Percentiles rank a stretch among this genome's conserved stretches.
Conservation (phyloP, 2,888 invertebrate genomes). For the Eulithis prunata region DNA sequence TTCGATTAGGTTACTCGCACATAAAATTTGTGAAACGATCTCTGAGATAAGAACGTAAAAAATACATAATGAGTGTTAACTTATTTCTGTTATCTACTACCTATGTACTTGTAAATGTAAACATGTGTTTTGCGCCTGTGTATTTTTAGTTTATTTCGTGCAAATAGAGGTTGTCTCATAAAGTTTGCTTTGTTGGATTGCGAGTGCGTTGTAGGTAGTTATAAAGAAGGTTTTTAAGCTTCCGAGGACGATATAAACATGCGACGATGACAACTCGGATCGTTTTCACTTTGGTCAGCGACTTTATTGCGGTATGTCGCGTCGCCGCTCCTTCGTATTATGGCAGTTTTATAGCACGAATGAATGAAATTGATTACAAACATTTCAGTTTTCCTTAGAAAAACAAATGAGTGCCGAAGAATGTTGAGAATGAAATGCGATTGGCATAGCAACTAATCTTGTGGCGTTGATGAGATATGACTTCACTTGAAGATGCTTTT, state of each 20-base stretch:
- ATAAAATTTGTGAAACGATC: slow-evolving; percentile 75
- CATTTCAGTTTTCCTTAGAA: slow-evolving; percentile 33
- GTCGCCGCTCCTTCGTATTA: slow-evolving; percentile 41
- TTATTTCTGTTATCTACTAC: slow-evolving; percentile 47
- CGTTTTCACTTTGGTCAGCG: slow-evolving; percentile 65
- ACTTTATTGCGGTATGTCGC: slow-evolving; percentile 60
- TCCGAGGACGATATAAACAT: slow-evolving; percentile 62
- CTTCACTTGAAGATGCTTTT: no score
- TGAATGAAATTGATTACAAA: slow-evolving; percentile 39
- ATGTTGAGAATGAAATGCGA: slow-evolving; percentile 19
- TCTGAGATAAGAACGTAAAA: slow-evolving; percentile 59
- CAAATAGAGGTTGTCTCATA: slow-evolving; percentile 46
- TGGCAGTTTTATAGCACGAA: slow-evolving; percentile 35
- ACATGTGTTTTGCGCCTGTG: slow-evolving; percentile 34
- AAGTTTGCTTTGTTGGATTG: slow-evolving; percentile 49
- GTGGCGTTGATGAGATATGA: not conserved
- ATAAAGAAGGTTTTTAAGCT: slow-evolving; percentile 66
- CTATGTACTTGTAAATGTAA: slow-evolving; percentile 41
- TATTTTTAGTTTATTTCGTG: slow-evolving; percentile 40
- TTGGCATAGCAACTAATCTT: not conserved
- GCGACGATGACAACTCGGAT: slow-evolving; percentile 71
- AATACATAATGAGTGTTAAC: slow-evolving; percentile 47
- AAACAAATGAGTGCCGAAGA: slow-evolving; percentile 26
- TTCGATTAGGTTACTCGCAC: slow-evolving; percentile 72
- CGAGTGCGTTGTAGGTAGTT: slow-evolving; percentile 44